A percentile compares a stretch with the other conserved stretches of the same genome.
Evolutionary conservation across 2,888 invertebrate species (phyloP).

Genomic region (Antitype chi): DNA sequence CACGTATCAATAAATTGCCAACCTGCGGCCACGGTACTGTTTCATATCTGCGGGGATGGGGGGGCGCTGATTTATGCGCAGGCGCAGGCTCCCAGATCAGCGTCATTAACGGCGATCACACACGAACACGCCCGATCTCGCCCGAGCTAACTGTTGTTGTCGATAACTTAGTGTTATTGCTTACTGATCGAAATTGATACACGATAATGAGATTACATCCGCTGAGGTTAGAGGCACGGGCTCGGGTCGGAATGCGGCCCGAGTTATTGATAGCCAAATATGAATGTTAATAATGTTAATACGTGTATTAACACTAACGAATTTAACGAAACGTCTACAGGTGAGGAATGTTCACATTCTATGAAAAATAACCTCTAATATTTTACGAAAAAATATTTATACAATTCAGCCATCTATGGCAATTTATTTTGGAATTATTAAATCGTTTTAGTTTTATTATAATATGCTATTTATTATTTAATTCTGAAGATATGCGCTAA

Average conservation of each 20-base stretch:
- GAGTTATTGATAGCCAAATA: constrained; percentile 36
- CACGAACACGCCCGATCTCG: constrained; percentile 29
- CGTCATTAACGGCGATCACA: constrained; percentile 40
- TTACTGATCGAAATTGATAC: constrained; percentile 53
- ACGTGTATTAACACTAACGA: constrained; percentile 43
- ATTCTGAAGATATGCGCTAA: constrained; percentile 7
- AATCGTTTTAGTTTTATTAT: constrained; percentile 16
- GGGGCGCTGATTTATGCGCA: constrained; percentile 49
- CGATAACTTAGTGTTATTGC: constrained; percentile 63
- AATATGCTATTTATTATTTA: constrained; percentile 14
- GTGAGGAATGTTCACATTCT: constrained; percentile 21
- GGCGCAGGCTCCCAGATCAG: constrained; percentile 41
- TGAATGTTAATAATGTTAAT: constrained; percentile 53
- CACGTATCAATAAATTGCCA: constrained; percentile 51
- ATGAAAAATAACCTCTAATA: neutral
- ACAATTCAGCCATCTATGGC: constrained; percentile 24
- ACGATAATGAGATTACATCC: constrained; percentile 60
- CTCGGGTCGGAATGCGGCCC: constrained; percentile 54
- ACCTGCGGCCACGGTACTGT: constrained; percentile 27
- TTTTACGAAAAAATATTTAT: constrained; percentile 8
- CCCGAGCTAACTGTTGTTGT: constrained; percentile 56
- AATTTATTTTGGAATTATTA: constrained; percentile 29
- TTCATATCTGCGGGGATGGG: neutral
- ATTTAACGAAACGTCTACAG: constrained; percentile 10
- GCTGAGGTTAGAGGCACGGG: constrained; percentile 35